These are phyloP conservation scores for Phalacrocorax brasilianus DNA, from an alignment of 2,113 vertebrate species.

Conservation along the genomic window DNA sequence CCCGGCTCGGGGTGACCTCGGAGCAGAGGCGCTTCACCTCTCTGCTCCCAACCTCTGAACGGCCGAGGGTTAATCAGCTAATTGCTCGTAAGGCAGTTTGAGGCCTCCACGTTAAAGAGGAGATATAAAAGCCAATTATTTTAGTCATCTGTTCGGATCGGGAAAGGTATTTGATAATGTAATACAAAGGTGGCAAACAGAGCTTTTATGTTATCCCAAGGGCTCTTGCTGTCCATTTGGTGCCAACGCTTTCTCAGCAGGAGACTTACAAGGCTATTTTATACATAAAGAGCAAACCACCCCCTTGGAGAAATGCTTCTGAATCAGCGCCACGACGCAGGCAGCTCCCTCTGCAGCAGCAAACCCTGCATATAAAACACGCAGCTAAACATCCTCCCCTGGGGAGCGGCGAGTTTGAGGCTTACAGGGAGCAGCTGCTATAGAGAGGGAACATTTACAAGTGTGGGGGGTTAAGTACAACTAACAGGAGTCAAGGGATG, in stretches of 20 bases:
- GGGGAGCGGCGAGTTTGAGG: neutral
- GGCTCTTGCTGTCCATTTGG: neutral
- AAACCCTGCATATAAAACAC: neutral
- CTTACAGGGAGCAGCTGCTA: constrained; percentile 24
- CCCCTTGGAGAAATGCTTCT: neutral
- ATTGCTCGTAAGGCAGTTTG: neutral
- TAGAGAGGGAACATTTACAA: neutral
- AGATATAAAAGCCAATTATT: neutral
- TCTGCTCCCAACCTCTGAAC: neutral
- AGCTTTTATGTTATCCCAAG: neutral
- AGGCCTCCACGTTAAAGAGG: neutral
- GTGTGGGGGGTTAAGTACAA: neutral
- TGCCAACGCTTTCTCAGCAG: neutral
- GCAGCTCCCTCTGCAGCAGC: neutral
- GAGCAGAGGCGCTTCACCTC: neutral
- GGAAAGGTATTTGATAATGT: neutral
- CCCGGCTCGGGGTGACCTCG: neutral
- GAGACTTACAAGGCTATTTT: neutral
- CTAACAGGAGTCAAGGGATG: neutral
- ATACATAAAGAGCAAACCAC: neutral
- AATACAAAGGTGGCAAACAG: neutral
- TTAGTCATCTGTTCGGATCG: neutral
- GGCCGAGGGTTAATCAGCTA: neutral
- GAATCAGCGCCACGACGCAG: neutral
- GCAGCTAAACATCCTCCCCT: neutral